phyloP scores from a whole-genome alignment of 1,140 invertebrate species.

The Cyphomyrmex costatus region DNA sequence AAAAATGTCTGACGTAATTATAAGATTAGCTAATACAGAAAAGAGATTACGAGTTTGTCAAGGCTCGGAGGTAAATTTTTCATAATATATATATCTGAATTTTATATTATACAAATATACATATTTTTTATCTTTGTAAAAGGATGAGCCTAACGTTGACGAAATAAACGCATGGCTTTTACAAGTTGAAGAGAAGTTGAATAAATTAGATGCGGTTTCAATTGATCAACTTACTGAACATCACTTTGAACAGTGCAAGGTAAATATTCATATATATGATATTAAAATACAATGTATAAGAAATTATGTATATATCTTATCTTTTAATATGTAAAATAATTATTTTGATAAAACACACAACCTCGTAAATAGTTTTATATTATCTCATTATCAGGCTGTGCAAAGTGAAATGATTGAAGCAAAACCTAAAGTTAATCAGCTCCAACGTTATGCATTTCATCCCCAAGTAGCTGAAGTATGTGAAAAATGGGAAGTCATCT shows the following conservation, averaged over 20 bases:
- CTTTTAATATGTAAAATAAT: slow-evolving; percentile 8
- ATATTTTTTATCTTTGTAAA: slow-evolving; percentile 43
- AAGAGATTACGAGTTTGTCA: slow-evolving; percentile 81
- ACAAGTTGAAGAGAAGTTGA: slow-evolving; percentile 85
- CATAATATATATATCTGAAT: slow-evolving; percentile 22
- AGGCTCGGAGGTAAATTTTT: slow-evolving; percentile 79
- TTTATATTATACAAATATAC: background rate
- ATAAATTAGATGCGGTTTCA: slow-evolving; percentile 81
- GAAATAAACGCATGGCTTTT: slow-evolving; percentile 87
- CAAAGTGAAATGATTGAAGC: slow-evolving; percentile 85
- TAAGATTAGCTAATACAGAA: slow-evolving; percentile 82
- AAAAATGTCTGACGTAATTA: slow-evolving; percentile 84
- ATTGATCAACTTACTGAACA: slow-evolving; percentile 82
- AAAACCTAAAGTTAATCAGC: slow-evolving; percentile 83
- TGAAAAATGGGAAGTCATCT: slow-evolving; percentile 84
- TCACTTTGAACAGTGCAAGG: slow-evolving; percentile 87
- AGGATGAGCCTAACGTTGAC: slow-evolving; percentile 85
- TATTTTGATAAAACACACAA: slow-evolving; percentile 21
- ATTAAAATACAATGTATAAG: background rate
- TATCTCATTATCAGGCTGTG: slow-evolving; percentile 77
- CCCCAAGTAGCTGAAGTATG: slow-evolving; percentile 84
- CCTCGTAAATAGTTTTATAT: slow-evolving; percentile 31
- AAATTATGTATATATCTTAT: slow-evolving; percentile 11
- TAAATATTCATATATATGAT: slow-evolving; percentile 58
- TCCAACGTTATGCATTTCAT: slow-evolving; percentile 83